phyloP scores from a whole-genome alignment of 2,797 vertebrate genomes.

The Syngnathus acus region DNA sequence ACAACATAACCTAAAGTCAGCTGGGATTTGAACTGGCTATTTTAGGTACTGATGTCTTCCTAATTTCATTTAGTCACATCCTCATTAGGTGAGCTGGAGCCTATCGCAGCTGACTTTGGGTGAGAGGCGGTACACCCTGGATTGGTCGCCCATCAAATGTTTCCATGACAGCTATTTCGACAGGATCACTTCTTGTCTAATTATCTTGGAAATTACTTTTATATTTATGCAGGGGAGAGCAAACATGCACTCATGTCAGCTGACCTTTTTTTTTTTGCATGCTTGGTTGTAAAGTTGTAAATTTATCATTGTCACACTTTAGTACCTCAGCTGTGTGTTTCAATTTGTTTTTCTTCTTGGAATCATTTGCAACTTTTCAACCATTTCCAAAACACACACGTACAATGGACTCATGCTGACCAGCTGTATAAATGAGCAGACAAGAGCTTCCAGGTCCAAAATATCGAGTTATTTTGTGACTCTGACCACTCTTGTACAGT shows the following conservation, averaged over 20 bases:
- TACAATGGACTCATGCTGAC: background rate
- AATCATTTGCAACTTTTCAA: slow-evolving; percentile 33
- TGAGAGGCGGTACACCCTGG: background rate
- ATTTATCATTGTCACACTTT: slow-evolving; percentile 7
- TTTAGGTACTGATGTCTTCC: background rate
- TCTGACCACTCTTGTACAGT: background rate
- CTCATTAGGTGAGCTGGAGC: background rate
- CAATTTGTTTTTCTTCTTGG: background rate
- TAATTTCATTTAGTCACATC: background rate
- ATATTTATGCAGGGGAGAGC: background rate
- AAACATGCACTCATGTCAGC: slow-evolving; percentile 10
- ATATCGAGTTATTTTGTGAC: background rate
- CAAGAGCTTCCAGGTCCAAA: background rate
- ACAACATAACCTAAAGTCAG: background rate
- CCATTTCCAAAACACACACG: slow-evolving; percentile 10
- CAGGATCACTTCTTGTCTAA: background rate
- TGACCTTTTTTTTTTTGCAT: background rate
- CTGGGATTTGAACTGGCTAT: background rate
- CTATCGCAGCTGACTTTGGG: slow-evolving; percentile 1
- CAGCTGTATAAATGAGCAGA: slow-evolving; percentile 2
- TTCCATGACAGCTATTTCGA: background rate
- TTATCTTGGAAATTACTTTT: background rate
- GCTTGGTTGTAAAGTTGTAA: slow-evolving; percentile 20
- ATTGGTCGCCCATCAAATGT: background rate
- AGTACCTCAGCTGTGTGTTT: background rate